Conservation (phyloP, 2,888 invertebrate genomes). For the Girardia tigrina region DNA sequence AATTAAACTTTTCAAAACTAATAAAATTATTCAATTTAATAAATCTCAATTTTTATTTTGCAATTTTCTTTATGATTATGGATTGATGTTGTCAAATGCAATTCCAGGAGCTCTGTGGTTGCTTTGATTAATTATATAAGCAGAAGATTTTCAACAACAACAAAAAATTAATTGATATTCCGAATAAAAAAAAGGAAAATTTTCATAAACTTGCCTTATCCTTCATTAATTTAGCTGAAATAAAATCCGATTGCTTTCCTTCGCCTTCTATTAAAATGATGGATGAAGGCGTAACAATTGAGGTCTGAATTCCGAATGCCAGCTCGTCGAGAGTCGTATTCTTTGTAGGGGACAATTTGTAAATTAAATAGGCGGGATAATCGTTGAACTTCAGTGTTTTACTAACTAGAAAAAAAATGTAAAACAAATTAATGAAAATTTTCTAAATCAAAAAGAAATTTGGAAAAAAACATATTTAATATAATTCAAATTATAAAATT, state of each 20-base stretch:
- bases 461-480: background rate
- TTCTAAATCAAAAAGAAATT: background rate
- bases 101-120: background rate
- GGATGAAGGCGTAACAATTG: background rate
- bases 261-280: conserved; percentile 4
- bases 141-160: background rate
- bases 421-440: too few species aligned
- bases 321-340: conserved; percentile 32
- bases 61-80: background rate
- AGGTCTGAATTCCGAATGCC: conserved; percentile 31
- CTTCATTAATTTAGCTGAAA: conserved; percentile 13
- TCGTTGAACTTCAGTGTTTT: conserved; percentile 30
- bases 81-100: background rate
- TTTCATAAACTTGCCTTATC: background rate
- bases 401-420: conserved; percentile 26
- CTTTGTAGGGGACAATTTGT: conserved; percentile 26
- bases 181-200: background rate
- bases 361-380: conserved; percentile 31
- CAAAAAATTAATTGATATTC: background rate
- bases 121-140: background rate
- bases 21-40: too few species aligned
- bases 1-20: too few species aligned
- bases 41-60: too few species aligned
- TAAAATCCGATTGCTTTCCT: conserved; percentile 19
- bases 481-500: background rate